Base-by-base conservation (phyloP, 2,113 vertebrate species). In the Addax nasomaculatus region DNA sequence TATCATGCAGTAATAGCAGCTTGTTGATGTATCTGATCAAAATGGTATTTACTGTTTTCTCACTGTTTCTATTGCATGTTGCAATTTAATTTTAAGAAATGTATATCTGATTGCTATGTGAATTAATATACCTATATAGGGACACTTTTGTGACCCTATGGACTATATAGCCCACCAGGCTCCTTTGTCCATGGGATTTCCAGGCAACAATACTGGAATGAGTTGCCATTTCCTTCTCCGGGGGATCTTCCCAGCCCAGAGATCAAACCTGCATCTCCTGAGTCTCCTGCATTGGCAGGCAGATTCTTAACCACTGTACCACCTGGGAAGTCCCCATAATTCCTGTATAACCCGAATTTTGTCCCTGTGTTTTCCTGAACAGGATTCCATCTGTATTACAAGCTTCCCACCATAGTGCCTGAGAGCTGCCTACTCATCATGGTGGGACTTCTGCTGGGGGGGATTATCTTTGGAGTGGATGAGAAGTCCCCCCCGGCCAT, bases 351-450 rank as follows among this genome's bases (percentile, higher is more conserved):
- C 8, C 30, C 23, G 27, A 19, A n/a, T 8, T 36, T 15, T 30
- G 8, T 70, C 27, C 62, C 96, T 64, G 97, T 97, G 55, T 86
- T 98, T 97, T 90, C 47, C 55, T 96, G 94, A 90, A 51, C 98
- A 99, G 99, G 99, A 97, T 99, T 99, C 98, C 99, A 99, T 97
- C 99, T 99, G 16, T 99, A 99, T 97, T 99, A 99, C 98, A 99
- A 99, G 97, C 98, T 99, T 97, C 99, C 99, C 84, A 97, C 99
- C 11, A 99, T 99, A 97, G 99, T 99, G 73, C 99, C 99, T 3
- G 99, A 99, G 98, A 99, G 99, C 6, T 99, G 99, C 97, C 99
- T 99, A 14, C 99, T 99, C 49, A 99, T 99, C 98, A 99, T 99
- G 98, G 99, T 99, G 16, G 99, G 99, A 90, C 98, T 99, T 93